These are phyloP conservation scores for Adineta ricciae DNA, from an alignment of 2,888 invertebrate species.

Conservation along the genomic window DNA sequence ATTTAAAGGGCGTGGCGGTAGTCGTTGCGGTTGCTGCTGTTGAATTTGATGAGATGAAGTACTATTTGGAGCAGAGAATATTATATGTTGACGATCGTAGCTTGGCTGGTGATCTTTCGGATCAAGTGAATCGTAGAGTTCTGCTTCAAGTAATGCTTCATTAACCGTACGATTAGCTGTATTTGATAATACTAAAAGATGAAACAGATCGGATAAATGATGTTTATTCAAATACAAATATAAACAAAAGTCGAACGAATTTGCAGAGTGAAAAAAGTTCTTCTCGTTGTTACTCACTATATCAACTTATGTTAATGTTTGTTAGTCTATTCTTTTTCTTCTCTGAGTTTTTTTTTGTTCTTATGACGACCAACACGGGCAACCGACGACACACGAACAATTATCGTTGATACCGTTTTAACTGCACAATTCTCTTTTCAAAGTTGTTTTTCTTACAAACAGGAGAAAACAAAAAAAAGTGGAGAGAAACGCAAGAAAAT, in stretches of 20 bases:
- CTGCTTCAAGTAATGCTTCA: neutral
- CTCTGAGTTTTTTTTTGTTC: neutral
- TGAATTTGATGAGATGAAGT: neutral
- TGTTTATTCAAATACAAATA: neutral
- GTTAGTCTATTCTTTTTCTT: neutral
- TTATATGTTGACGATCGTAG: neutral
- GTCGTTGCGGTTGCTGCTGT: neutral
- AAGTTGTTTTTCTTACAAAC: neutral
- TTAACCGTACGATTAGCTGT: neutral
- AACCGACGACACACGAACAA: neutral
- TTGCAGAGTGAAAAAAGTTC: neutral
- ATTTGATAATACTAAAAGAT: neutral
- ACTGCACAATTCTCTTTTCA: neutral
- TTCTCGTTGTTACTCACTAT: neutral
- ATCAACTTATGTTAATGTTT: neutral
- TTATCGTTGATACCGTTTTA: slow-evolving; percentile 16
- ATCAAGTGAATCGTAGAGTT: neutral
- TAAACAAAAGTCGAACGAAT: neutral
- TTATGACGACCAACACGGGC: neutral
- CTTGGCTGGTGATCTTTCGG: neutral
- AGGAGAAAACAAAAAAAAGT: neutral
- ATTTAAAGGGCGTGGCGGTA: neutral
- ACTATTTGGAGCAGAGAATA: neutral
- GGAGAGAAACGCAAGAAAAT: neutral
- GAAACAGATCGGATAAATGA: neutral